Evolutionary conservation across 2,113 vertebrate species (phyloP).

Genomic region (Coryphaenoides rupestris): DNA sequence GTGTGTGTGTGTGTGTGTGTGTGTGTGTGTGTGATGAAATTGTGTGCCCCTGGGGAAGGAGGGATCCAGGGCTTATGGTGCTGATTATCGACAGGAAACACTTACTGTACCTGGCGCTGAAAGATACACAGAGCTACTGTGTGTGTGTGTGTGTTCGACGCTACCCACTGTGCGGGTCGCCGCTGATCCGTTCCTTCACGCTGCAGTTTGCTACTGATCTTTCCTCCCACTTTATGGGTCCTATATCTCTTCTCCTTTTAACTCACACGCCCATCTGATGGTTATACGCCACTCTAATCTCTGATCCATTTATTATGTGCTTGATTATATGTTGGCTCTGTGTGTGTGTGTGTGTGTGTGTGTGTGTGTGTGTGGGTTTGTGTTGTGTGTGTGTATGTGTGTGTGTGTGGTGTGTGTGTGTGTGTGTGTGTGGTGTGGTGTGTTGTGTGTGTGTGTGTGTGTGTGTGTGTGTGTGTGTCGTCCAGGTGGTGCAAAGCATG

Average conservation of each 20-base stretch:
- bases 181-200: too few species aligned
- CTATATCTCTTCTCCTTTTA: too few species aligned
- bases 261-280: too few species aligned
- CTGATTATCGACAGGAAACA: constrained; percentile 22
- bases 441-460: neutral
- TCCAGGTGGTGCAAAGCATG: neutral
- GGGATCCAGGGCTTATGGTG: constrained; percentile 10
- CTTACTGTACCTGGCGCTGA: constrained; percentile 3
- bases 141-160: neutral
- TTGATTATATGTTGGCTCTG: too few species aligned
- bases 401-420: constrained; percentile 2
- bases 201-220: too few species aligned
- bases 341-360: constrained; percentile 10
- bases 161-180: too few species aligned
- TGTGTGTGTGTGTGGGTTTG: too few species aligned
- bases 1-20: too few species aligned
- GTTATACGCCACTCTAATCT: too few species aligned
- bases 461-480: neutral
- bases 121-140: constrained; percentile 6
- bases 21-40: constrained; percentile 14
- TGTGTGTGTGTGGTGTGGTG: constrained; percentile 3
- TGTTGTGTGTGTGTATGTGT: constrained; percentile 7
- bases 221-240: too few species aligned
- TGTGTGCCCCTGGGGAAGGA: constrained; percentile 31
- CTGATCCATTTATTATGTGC: too few species aligned